Base-by-base conservation (phyloP, 2,113 vertebrate species). In the Dicaeum eximium region DNA sequence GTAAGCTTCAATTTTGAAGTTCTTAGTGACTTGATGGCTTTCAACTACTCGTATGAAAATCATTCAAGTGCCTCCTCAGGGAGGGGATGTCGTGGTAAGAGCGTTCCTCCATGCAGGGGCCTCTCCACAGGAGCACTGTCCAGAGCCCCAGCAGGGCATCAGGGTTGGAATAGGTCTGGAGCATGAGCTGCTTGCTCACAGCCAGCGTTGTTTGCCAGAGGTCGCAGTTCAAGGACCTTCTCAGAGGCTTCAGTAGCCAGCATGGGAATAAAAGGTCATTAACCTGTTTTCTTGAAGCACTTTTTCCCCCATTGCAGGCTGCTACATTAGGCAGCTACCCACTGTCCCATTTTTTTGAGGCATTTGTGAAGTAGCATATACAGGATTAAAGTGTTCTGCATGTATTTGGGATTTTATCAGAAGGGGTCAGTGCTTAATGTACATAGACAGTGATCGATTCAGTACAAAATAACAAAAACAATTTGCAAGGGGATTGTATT, bases 341-440 rank as follows among this genome's bases (percentile, higher is more conserved):
- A 0, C 24, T 65, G 12, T 70, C 42, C 24, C 13, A 5, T 15
- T 87, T 62, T 67, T 56, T 56, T 11, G 61, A 51, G 37, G 25
- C 4, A 5, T 44, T 48, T 30, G 13, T 62, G 27, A 61, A 37
- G 48, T 33, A 19, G 3, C 9, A 40, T 44, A 3, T 5, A 10
- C 2, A 6, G 38, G 44, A 38, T 22, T 38, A 30, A 50, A 72
- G 33, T 40, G 37, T 64, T 51, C 71, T 67, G 21, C 7, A 8
- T 27, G 4, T 60, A 2, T 56, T 21, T 77, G 33, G 25, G 53
- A 8, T 13, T 25, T 57, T 45, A 58, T 9, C 19, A 70, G 79
- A 33, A 42, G 20, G 33, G 13, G 10, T 45, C 0, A 0, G 19
- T 58, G 37, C 5, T 4, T 42, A 4, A 37, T 28, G 25, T 82